phyloP scores from a whole-genome alignment of 2,797 vertebrate genomes.

The Enteromius argenteus region DNA sequence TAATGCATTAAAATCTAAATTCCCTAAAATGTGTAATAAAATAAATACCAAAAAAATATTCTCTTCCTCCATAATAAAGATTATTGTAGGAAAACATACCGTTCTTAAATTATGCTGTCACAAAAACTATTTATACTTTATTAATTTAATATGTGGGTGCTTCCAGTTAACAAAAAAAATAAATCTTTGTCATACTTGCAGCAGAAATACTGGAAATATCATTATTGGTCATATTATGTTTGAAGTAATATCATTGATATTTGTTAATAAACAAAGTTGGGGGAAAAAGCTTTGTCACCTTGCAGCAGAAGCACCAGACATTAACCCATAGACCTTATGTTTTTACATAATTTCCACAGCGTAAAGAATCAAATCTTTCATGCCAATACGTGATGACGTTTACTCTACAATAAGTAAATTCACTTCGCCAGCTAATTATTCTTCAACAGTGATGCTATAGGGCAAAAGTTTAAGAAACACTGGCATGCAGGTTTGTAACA shows the following conservation, averaged over 20 bases:
- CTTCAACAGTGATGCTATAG: not conserved
- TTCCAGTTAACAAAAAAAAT: too few relatives aligned
- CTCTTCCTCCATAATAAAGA: not conserved
- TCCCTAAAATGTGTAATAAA: not conserved
- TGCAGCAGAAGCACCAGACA: not conserved
- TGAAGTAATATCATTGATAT: not conserved
- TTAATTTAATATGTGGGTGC: not conserved
- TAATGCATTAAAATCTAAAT: not conserved
- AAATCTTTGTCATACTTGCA: not conserved
- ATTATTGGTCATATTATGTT: not conserved
- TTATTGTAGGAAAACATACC: not conserved
- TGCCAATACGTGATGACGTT: not conserved
- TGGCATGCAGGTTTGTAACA: not conserved
- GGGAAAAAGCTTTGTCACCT: not conserved
- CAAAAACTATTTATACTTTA: not conserved
- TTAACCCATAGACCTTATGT: not conserved
- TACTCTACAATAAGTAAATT: not conserved
- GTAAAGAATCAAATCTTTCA: not conserved
- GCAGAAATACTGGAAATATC: not conserved
- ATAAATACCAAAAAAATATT: not conserved
- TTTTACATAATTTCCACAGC: not conserved
- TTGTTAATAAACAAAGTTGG: not conserved
- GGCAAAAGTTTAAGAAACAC: not conserved
- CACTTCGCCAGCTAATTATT: not conserved
- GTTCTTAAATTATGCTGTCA: not conserved